These are phyloP conservation scores for Heliconius congener DNA, from an alignment of 1,140 invertebrate species.

Conservation along the genomic window DNA sequence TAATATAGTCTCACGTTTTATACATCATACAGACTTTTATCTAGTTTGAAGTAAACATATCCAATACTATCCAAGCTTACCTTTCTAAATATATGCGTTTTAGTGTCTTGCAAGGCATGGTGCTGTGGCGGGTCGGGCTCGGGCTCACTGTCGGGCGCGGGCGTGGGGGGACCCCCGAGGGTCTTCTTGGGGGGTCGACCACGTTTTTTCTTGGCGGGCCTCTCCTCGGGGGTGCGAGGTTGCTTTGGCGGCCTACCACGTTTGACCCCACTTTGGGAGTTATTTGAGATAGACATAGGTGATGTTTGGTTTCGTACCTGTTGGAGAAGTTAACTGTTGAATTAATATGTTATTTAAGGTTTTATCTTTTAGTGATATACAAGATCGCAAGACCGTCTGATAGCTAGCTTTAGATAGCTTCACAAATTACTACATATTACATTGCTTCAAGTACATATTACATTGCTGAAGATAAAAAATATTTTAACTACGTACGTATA, in stretches of 20 bases:
- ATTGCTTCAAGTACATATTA: too few relatives aligned
- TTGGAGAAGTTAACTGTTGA: not conserved
- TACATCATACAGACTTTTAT: too few relatives aligned
- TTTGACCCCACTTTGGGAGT: slow-evolving; percentile 53
- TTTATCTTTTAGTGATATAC: too few relatives aligned
- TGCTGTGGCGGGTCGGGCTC: slow-evolving; percentile 55
- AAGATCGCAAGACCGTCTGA: too few relatives aligned
- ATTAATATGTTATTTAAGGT: too few relatives aligned
- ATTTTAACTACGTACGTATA: too few relatives aligned
- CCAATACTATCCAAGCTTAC: slow-evolving; percentile 34
- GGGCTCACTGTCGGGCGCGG: slow-evolving; percentile 53
- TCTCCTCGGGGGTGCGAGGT: slow-evolving; percentile 49
- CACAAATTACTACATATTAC: too few relatives aligned
- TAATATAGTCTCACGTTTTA: too few relatives aligned
- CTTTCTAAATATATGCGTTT: slow-evolving; percentile 70
- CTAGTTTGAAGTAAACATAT: not conserved
- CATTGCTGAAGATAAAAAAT: too few relatives aligned
- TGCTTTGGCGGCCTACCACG: slow-evolving; percentile 66
- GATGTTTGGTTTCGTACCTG: slow-evolving; percentile 45
- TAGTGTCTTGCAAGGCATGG: slow-evolving; percentile 59
- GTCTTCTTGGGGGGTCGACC: slow-evolving; percentile 62
- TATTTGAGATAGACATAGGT: slow-evolving; percentile 46
- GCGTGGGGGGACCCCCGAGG: slow-evolving; percentile 38
- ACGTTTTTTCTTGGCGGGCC: slow-evolving; percentile 62
- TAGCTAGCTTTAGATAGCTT: too few relatives aligned